Percentiles rank a stretch among this genome's conserved stretches.
phyloP scores from a whole-genome alignment of 2,113 vertebrate genomes.

The Enhydra lutris region DNA sequence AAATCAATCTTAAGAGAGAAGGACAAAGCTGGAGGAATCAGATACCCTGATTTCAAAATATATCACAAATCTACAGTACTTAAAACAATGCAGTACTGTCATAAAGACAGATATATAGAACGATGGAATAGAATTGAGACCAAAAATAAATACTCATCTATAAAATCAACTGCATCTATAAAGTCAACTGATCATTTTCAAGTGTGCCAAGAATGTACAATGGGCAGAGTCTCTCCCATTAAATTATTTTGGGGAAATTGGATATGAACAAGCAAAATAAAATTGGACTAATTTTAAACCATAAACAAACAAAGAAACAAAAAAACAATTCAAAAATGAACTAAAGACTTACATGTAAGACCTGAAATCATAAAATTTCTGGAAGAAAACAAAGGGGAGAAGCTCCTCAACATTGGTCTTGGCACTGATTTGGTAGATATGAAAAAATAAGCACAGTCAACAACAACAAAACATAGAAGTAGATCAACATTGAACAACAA shows the following conservation, averaged over 20 bases:
- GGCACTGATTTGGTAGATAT: not conserved
- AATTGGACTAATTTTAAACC: not conserved
- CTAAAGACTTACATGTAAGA: not conserved
- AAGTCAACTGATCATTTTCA: not conserved
- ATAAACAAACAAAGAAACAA: not conserved
- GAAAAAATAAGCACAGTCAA: not conserved
- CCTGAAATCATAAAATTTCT: not conserved
- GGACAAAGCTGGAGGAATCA: not conserved
- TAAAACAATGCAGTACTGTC: not conserved
- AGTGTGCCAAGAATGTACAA: not conserved
- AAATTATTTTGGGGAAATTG: not conserved
- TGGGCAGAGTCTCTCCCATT: not conserved
- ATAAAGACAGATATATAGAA: not conserved
- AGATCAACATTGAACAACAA: not conserved
- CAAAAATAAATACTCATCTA: not conserved
- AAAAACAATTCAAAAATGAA: not conserved
- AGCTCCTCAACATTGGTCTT: not conserved
- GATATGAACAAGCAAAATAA: not conserved
- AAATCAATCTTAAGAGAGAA: not conserved
- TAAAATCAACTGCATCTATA: not conserved
- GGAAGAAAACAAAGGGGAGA: not conserved
- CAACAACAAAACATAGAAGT: not conserved
- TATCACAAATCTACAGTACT: not conserved
- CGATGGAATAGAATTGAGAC: not conserved
- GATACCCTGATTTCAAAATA: not conserved